phyloP scores from a whole-genome alignment of 2,113 vertebrate genomes.

The Cochlearius cochlearius region DNA sequence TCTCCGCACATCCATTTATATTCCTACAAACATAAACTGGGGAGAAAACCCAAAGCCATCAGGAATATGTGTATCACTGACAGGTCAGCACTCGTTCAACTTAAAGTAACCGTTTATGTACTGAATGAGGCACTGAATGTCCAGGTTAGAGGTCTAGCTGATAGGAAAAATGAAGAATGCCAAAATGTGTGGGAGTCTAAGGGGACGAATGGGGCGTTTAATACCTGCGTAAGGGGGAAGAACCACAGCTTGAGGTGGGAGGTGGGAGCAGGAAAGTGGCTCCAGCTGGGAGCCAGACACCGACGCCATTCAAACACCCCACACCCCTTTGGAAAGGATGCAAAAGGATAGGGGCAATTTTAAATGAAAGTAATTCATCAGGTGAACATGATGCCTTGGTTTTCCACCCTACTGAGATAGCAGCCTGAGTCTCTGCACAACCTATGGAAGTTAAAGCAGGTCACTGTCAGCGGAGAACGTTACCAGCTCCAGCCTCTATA shows the following conservation, averaged over 20 bases:
- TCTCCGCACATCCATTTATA: neutral
- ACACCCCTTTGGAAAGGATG: neutral
- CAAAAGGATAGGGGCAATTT: neutral
- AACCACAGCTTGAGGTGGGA: neutral
- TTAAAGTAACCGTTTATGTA: neutral
- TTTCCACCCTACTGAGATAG: neutral
- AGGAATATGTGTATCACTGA: neutral
- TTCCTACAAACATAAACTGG: neutral
- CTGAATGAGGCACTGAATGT: neutral
- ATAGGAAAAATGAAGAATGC: neutral
- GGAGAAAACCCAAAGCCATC: neutral
- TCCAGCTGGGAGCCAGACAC: neutral
- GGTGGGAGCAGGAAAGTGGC: neutral
- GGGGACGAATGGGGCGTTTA: neutral
- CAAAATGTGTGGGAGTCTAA: rapidly evolving
- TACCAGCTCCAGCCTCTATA: neutral
- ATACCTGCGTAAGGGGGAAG: rapidly evolving
- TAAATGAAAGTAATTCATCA: neutral
- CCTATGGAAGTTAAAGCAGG: neutral
- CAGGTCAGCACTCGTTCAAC: neutral
- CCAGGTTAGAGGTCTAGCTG: neutral
- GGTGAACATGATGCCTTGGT: neutral
- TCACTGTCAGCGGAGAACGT: neutral
- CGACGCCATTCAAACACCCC: neutral
- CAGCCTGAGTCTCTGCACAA: neutral